Evolutionary conservation across 1,140 invertebrate genomes (phyloP).

Genomic region (Scaptomyza montana): DNA sequence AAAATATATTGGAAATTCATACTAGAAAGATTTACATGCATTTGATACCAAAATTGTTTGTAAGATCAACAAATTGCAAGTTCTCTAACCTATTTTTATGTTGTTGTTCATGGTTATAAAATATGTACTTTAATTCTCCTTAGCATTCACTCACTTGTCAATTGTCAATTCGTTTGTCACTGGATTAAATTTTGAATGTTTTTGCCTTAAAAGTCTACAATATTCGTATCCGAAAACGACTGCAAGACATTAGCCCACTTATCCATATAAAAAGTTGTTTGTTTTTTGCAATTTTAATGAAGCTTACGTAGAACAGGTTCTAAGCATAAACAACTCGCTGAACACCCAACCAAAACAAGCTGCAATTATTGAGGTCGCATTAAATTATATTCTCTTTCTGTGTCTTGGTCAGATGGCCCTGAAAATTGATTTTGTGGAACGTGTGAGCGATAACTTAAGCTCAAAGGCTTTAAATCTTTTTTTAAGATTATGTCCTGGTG

Average conservation of each 20-base stretch:
- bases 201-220: constrained; percentile 23
- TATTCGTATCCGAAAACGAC: constrained; percentile 2
- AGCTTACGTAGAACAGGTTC: constrained; percentile 38
- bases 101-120: constrained; percentile 42
- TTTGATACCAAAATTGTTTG: too few relatives aligned
- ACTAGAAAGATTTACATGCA: too few relatives aligned
- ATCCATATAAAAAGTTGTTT: constrained; percentile 46
- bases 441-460: constrained; percentile 34
- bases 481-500: background rate
- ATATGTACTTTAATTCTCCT: background rate
- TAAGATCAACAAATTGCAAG: too few relatives aligned
- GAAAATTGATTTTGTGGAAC: constrained; percentile 45
- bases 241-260: constrained; percentile 66
- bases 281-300: constrained; percentile 27
- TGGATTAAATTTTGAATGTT: background rate
- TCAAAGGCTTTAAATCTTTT: background rate
- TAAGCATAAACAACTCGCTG: constrained; percentile 15
- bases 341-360: constrained; percentile 12
- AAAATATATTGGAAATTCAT: too few relatives aligned
- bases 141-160: background rate
- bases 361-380: constrained; percentile 59
- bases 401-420: constrained; percentile 49
- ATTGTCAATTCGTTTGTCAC: background rate
- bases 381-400: constrained; percentile 16
- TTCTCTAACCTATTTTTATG: background rate